A percentile compares a stretch with the other conserved stretches of the same genome.
phyloP scores from a whole-genome alignment of 1,140 invertebrate species.

The Drepana arcuata region DNA sequence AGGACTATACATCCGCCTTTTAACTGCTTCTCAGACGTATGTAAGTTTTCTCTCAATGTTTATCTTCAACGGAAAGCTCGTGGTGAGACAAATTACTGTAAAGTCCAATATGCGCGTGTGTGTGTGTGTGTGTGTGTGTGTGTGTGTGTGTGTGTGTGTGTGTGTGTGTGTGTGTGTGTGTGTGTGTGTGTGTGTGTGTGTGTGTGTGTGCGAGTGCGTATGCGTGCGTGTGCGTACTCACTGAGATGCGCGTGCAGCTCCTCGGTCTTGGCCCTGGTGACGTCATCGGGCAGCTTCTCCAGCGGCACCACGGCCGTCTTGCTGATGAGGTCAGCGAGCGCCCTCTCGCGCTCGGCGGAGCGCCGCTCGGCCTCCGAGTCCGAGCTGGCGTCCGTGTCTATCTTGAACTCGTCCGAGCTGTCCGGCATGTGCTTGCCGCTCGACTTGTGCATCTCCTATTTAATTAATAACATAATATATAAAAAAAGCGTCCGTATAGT shows the following conservation, averaged over 20 bases:
- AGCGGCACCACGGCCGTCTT: conserved; percentile 55
- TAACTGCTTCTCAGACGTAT: no score
- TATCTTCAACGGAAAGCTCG: no score
- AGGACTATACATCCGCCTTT: no score
- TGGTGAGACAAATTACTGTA: no score
- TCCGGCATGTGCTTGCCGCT: conserved; percentile 70
- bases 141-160: no score
- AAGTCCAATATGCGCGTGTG: no score
- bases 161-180: no score
- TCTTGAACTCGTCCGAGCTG: conserved; percentile 68
- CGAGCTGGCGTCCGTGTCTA: conserved; percentile 34
- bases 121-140: no score
- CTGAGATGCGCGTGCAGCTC: conserved; percentile 32
- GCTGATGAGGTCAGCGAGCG: conserved; percentile 33
- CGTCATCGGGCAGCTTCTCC: conserved; percentile 51
- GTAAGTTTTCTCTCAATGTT: no score
- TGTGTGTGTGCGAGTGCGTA: background rate
- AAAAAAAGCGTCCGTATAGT: no score
- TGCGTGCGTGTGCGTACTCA: conserved; percentile 8
- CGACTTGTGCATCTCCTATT: conserved; percentile 67
- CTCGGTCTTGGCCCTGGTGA: conserved; percentile 43
- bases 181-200: no score
- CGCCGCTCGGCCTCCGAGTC: conserved; percentile 17
- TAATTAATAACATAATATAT: background rate
- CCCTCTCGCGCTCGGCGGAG: conserved; percentile 16